phyloP scores from a whole-genome alignment of 2,888 invertebrate genomes.

The Ophraella communa region DNA sequence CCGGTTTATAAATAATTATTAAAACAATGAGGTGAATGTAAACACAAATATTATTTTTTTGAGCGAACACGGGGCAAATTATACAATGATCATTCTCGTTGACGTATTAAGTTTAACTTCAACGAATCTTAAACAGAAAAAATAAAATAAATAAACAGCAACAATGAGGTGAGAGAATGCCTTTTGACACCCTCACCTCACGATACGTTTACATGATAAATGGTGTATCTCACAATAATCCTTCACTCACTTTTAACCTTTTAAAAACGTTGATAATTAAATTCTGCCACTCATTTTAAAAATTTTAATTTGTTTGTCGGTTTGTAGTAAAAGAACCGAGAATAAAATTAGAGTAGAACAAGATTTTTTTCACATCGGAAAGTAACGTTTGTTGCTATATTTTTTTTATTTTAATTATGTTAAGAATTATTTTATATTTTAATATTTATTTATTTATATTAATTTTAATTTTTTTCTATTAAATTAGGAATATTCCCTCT shows the following conservation, averaged over 20 bases:
- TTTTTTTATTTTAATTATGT: not conserved
- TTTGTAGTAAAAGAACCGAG: constrained; percentile 25
- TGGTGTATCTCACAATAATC: constrained; percentile 50
- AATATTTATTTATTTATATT: too few species aligned
- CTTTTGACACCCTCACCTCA: constrained; percentile 54
- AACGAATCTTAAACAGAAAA: not conserved
- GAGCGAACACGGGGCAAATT: too few species aligned
- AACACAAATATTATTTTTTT: too few species aligned
- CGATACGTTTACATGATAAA: constrained; percentile 53
- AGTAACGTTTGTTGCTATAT: too few species aligned
- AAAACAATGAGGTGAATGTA: too few species aligned
- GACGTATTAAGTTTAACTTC: too few species aligned
- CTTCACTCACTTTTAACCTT: constrained; percentile 42
- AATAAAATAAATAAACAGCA: not conserved
- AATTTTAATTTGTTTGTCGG: constrained; percentile 41
- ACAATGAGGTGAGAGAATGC: constrained; percentile 18
- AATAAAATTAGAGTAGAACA: constrained; percentile 29
- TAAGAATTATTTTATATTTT: too few species aligned
- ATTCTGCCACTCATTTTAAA: constrained; percentile 53
- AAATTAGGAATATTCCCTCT: too few species aligned
- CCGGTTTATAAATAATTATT: too few species aligned
- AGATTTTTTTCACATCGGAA: not conserved
- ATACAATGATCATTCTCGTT: too few species aligned
- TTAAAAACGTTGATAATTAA: constrained; percentile 52
- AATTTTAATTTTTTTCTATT: too few species aligned